These are phyloP conservation scores for Drosophila mayaguana DNA, from an alignment of 2,888 invertebrate genomes.

Conservation along the genomic window DNA sequence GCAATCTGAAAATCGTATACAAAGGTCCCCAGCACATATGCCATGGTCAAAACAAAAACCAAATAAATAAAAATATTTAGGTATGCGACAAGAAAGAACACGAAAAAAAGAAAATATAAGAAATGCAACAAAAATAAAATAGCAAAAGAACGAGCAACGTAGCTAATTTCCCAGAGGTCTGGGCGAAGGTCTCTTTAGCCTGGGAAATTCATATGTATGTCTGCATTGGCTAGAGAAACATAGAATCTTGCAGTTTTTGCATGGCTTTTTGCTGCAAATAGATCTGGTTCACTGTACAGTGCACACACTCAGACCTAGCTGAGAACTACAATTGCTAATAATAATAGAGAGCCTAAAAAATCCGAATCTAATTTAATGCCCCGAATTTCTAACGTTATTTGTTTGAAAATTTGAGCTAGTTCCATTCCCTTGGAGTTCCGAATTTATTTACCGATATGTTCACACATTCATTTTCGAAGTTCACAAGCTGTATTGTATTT, in stretches of 20 bases:
- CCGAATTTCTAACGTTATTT: not conserved
- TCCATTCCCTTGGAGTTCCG: not conserved
- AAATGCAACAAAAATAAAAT: conserved; percentile 28
- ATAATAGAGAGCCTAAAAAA: too few relatives aligned
- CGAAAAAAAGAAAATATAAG: conserved; percentile 30
- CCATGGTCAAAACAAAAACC: conserved; percentile 45
- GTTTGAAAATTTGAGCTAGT: not conserved
- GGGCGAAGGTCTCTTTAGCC: conserved; percentile 49
- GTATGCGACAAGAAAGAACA: conserved; percentile 10
- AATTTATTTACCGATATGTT: too few relatives aligned
- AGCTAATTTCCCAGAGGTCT: conserved; percentile 55
- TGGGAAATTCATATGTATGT: not conserved
- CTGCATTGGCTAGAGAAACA: not conserved
- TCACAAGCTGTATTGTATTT: too few relatives aligned
- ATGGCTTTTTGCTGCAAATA: conserved; percentile 1
- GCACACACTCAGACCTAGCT: too few relatives aligned
- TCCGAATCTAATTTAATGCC: too few relatives aligned
- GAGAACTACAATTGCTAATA: too few relatives aligned
- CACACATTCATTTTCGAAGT: too few relatives aligned
- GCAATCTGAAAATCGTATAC: not conserved
- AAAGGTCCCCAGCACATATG: conserved; percentile 20
- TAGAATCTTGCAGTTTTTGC: not conserved
- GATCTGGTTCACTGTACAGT: not conserved
- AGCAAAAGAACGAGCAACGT: conserved; percentile 24
- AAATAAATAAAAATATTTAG: conserved; percentile 39